These are phyloP conservation scores for Coccyzus lansbergi DNA, from an alignment of 2,797 vertebrate species.

Conservation along the genomic window DNA sequence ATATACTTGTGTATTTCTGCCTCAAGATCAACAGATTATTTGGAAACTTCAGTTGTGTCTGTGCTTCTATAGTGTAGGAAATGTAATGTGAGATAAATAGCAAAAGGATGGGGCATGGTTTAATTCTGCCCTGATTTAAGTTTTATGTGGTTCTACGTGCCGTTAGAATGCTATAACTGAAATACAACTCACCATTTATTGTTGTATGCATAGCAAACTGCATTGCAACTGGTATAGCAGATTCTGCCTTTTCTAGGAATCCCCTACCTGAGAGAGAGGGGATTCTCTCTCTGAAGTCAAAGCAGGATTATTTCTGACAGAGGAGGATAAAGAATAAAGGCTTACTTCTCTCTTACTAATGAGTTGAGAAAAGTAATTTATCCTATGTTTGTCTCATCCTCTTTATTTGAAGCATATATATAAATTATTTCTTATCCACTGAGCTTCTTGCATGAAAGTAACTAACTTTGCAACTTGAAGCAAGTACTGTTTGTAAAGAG, in stretches of 20 bases:
- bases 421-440: not conserved
- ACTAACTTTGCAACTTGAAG: not conserved
- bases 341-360: not conserved
- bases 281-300: constrained; percentile 8
- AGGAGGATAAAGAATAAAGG: constrained; percentile 13
- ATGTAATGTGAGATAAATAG: not conserved
- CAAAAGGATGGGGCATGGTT: not conserved
- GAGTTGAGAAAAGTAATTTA: constrained; percentile 6
- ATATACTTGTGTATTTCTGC: not conserved
- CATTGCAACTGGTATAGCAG: not conserved
- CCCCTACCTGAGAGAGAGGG: not conserved
- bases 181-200: not conserved
- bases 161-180: not conserved
- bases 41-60: not conserved
- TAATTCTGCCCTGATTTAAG: not conserved
- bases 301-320: constrained; percentile 40
- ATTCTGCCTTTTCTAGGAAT: constrained; percentile 41
- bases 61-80: not conserved
- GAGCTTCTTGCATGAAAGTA: not conserved
- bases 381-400: not conserved
- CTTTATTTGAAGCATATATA: not conserved
- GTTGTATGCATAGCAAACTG: not conserved
- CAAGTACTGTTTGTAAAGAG: not conserved
- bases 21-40: not conserved
- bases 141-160: not conserved